A percentile compares a stretch with the other conserved stretches of the same genome.
These are phyloP conservation scores for Tetragonula clypearis DNA, from an alignment of 1,140 invertebrate species.

Conservation along the genomic window DNA sequence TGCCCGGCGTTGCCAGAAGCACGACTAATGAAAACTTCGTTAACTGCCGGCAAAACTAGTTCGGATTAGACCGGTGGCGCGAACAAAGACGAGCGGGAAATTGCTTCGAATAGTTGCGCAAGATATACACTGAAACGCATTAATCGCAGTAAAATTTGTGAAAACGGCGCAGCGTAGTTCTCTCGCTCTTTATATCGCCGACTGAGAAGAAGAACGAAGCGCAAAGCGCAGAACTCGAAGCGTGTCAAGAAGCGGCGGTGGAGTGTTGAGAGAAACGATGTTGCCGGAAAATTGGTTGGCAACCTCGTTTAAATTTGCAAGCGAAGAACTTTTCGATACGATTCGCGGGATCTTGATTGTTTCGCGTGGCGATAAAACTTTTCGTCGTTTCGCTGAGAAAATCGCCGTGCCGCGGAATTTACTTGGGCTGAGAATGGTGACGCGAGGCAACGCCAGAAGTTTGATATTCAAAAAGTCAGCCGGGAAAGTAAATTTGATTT, in stretches of 20 bases:
- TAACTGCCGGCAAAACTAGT: constrained; percentile 44
- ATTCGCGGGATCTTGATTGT: constrained; percentile 25
- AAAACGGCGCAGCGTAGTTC: neutral
- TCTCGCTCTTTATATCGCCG: neutral
- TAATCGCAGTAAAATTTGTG: constrained; percentile 41
- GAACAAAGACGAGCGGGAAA: constrained; percentile 34
- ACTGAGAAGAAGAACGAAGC: neutral
- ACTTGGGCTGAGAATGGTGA: constrained; percentile 3
- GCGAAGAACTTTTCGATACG: constrained; percentile 13
- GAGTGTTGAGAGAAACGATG: neutral
- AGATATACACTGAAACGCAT: constrained; percentile 37
- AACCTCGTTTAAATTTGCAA: constrained; percentile 10
- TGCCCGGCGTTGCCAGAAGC: constrained; percentile 29
- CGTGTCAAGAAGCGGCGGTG: neutral
- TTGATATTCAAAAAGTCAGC: constrained; percentile 55
- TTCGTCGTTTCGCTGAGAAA: neutral
- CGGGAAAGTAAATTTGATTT: constrained; percentile 58
- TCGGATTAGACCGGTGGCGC: constrained; percentile 37
- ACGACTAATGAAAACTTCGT: constrained; percentile 42
- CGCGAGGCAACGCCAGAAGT: constrained; percentile 13
- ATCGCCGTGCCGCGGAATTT: constrained; percentile 1
- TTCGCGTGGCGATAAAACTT: constrained; percentile 39
- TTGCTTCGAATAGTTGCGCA: constrained; percentile 35
- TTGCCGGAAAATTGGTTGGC: neutral
- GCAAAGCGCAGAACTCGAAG: neutral